Evolutionary conservation across 2,888 invertebrate species (phyloP), one percentile per base, ranked within the genome.

Genomic region (Corythucha ciliata): DNA sequence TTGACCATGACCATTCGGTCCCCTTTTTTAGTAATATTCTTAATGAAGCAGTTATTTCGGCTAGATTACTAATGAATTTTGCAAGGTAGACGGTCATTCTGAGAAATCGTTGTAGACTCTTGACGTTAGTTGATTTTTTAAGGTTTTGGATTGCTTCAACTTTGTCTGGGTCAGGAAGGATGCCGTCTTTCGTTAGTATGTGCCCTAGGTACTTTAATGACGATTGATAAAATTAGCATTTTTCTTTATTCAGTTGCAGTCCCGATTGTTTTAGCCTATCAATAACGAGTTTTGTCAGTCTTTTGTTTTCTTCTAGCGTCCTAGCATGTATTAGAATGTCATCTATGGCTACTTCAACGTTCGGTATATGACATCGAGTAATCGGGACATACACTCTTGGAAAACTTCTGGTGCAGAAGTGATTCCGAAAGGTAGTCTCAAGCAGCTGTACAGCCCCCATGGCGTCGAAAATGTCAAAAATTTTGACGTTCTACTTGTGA

Each of bases 391-490:
- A n/a, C 24, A 18, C 16, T 18, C 12, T 18, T 49, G 48, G 26
- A 49, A 49, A 12, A 49, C 41, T 25, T 49, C 67, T 3, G 65
- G 62, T 2, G 64, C 62, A 4, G 58, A 52, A 12, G 59, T 62
- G 4, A 67, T 21, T 1, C 65, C 66, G 61, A 66, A 67, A 3
- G 66, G 63, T 29, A 66, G 22, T 25, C 65, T 59, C 37, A 56
- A 51, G 57, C 62, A 67, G 52, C 60, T 58, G 56, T 60, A 64
- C 42, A 39, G 10, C 5, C 55, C 49, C 16, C 32, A 49, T 7
- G 48, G 45, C 1, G 55, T 53, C 3, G 37, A 18, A 39, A 53
- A 55, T 16, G 52, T 48, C 20, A 32, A 41, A 4, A 49, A 6
- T 16, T 36, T 21, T 1, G 39, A 33, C 12, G 45, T 53, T 8